These are phyloP conservation scores for Tadarida brasiliensis DNA, from an alignment of 2,797 vertebrate species.

Conservation along the genomic window DNA sequence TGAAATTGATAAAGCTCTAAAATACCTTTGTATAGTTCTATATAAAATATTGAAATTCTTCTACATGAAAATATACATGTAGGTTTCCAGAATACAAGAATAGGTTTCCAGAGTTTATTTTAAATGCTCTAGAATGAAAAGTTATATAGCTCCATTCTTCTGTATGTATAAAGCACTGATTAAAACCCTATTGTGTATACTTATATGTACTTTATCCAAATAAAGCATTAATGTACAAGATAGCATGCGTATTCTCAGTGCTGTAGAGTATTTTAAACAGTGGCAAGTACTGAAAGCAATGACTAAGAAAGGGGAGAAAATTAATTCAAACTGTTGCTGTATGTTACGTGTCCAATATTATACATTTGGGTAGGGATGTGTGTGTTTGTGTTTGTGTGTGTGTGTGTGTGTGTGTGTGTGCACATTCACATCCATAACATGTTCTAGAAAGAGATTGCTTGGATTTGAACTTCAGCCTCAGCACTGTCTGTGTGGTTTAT, in stretches of 20 bases:
- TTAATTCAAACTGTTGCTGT: background rate
- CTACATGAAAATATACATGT: background rate
- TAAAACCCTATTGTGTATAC: background rate
- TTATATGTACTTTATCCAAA: conserved; percentile 47
- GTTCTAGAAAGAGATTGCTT: background rate
- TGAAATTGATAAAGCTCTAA: background rate
- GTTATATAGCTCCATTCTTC: background rate
- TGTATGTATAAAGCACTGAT: background rate
- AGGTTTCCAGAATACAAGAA: too few species aligned
- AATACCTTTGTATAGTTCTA: background rate
- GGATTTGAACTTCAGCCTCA: background rate
- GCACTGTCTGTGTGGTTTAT: background rate
- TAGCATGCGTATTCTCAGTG: background rate
- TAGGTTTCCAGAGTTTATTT: background rate
- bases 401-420: too few species aligned
- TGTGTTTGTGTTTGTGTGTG: background rate
- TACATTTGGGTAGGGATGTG: background rate
- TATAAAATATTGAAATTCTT: background rate
- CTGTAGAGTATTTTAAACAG: background rate
- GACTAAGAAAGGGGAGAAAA: background rate
- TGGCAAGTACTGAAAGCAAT: background rate
- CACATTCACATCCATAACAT: background rate
- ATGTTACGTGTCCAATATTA: background rate
- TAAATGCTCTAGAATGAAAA: background rate
- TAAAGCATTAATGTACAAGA: conserved; percentile 20